These are phyloP conservation scores for Ctenomys sociabilis DNA, from an alignment of 2,113 vertebrate species.

Conservation along the genomic window DNA sequence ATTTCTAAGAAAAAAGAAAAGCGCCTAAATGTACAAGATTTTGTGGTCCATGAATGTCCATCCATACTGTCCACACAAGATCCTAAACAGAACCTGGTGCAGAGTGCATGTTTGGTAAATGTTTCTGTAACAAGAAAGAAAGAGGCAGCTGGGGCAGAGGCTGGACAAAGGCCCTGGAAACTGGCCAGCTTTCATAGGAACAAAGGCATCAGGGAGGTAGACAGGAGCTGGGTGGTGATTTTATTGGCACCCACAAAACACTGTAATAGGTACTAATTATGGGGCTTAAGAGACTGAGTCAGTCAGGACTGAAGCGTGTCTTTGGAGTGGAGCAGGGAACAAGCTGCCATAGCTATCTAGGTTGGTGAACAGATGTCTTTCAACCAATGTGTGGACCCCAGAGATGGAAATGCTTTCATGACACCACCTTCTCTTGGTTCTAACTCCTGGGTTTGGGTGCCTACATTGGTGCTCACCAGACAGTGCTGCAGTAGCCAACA, in stretches of 20 bases:
- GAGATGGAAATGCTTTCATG: fast-evolving
- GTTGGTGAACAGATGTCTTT: not conserved
- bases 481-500: no score
- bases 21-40: not conserved
- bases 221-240: not conserved
- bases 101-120: not conserved
- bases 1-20: not conserved
- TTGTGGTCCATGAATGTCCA: not conserved
- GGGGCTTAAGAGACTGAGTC: not conserved
- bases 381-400: no score
- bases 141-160: not conserved
- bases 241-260: not conserved
- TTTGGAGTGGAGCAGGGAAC: not conserved
- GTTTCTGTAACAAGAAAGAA: not conserved
- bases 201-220: not conserved
- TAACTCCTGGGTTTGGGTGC: not conserved
- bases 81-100: not conserved
- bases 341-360: fast-evolving
- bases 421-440: not conserved
- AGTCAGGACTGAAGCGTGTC: not conserved
- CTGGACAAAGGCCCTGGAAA: not conserved
- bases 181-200: not conserved
- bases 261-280: not conserved
- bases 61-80: not conserved
- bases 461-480: no score